These are phyloP conservation scores for Natrix natrix DNA, from an alignment of 2,797 vertebrate genomes.

Conservation along the genomic window DNA sequence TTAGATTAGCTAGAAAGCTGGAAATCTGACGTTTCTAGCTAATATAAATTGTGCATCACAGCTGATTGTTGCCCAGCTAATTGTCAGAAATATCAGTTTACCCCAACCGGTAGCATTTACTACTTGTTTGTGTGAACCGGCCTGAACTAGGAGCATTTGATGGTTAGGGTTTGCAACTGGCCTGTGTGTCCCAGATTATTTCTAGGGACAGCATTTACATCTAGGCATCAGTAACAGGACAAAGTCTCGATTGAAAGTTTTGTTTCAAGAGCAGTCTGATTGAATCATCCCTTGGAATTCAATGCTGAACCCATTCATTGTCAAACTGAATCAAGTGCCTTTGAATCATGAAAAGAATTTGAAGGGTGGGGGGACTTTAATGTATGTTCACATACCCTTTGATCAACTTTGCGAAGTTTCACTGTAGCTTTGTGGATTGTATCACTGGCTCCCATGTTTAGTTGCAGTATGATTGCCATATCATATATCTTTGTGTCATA, in stretches of 20 bases:
- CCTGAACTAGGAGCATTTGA: no score
- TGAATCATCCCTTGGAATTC: background rate
- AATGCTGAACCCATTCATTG: background rate
- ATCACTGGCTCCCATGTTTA: background rate
- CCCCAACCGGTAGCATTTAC: no score
- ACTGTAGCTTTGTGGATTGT: background rate
- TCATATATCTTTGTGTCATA: background rate
- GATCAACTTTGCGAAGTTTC: background rate
- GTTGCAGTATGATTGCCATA: background rate
- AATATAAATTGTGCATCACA: no score
- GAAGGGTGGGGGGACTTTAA: background rate
- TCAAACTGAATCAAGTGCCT: background rate
- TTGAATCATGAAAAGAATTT: background rate
- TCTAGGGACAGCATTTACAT: background rate
- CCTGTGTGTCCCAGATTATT: background rate
- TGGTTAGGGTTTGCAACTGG: background rate
- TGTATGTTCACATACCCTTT: background rate
- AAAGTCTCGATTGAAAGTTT: background rate
- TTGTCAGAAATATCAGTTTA: no score
- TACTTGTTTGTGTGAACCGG: no score
- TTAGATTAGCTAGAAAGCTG: no score
- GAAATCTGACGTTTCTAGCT: no score
- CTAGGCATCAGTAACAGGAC: no score
- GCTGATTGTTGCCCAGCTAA: no score
- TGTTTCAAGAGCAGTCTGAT: background rate